These are phyloP conservation scores for Lutjanus erythropterus DNA, from an alignment of 2,113 vertebrate species.

Conservation along the genomic window DNA sequence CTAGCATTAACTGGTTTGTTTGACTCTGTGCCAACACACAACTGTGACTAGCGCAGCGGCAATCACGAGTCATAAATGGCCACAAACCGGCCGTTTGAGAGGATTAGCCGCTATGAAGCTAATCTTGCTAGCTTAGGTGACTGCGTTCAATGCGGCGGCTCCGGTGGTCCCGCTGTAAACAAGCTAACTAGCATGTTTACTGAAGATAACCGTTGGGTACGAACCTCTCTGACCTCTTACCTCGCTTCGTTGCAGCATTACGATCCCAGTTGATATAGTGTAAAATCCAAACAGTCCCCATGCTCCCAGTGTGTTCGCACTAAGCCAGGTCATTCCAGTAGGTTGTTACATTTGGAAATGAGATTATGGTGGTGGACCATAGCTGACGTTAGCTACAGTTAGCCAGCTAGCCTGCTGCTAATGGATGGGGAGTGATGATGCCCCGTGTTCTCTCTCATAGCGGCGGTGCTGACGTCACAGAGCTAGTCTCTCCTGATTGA, in stretches of 20 bases:
- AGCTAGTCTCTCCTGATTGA: conserved; percentile 42
- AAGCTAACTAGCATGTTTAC: conserved; percentile 72
- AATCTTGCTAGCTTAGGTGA: background rate
- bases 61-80: background rate
- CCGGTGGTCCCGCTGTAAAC: conserved; percentile 48
- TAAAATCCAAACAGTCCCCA: conserved; percentile 44
- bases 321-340: conserved; percentile 22
- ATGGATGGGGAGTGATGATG: conserved; percentile 49
- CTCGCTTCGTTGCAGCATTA: conserved; percentile 52
- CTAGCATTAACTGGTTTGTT: conserved; percentile 4
- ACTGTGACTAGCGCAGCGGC: background rate
- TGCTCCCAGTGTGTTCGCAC: background rate
- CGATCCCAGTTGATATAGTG: background rate
- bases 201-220: conserved; percentile 6
- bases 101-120: conserved; percentile 20
- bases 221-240: conserved; percentile 50
- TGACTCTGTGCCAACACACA: conserved; percentile 24
- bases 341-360: conserved; percentile 6
- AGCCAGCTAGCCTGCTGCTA: conserved; percentile 64
- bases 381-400: conserved; percentile 53
- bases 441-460: conserved; percentile 15
- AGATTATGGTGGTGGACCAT: conserved; percentile 38
- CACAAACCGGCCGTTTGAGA: background rate
- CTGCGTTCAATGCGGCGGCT: conserved; percentile 38
- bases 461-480: conserved; percentile 66